Evolutionary conservation across 2,888 invertebrate species (phyloP), one percentile per base, ranked within the genome.

Genomic region (Mantis religiosa): DNA sequence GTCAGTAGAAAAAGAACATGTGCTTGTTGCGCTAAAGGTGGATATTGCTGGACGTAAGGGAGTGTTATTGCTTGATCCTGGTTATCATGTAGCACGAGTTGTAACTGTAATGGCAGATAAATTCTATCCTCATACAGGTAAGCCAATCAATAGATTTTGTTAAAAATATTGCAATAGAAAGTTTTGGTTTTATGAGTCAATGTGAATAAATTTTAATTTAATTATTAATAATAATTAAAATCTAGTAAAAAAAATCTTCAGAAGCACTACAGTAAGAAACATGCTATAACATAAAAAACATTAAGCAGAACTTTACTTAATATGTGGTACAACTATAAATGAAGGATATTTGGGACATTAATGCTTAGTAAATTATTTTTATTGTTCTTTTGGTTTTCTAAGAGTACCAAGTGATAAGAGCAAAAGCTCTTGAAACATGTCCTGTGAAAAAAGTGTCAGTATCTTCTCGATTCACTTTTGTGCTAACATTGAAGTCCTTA

Each of bases 21-120:
- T 97, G 84, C 95, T 98, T 93, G 96, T 97, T 89, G 96, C 96
- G 90, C 94, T 98, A 92, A 96, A 95, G 91, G 94, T 98, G 90
- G 93, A 95, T 91, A 95, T 98, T 89, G 96, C 95, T 87, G 97
- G 96, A 54, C 95, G 98, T 82, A 93, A 94, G 1, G 98, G 98
- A 54, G 94, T 97, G 87, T 93, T 98, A 93, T 95, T 98, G 30
- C 95, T 98, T 83, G 98, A 98, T 94, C 98, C 98, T 0, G 98
- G 98, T 28, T 98, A 98, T 93, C 98, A 98, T 93, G 96, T 98
- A 90, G 96, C 97, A 83, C 94, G 97, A 90, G 96, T 97, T 89
- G 95, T 98, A 90, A 97, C 98, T 30, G 96, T 98, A 88, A 98
- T 98, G 98, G 94, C 95, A 82, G 98, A 98, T 93, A 95, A 96